A percentile compares a stretch with the other conserved stretches of the same genome.
Conservation (phyloP, 1,140 invertebrate genomes). For the honey bee (Apis mellifera) region Amel_HAv3.1 CM009941.2:1631001-1631500, state of each 20-base stretch:
- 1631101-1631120: no score
- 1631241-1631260: slow-evolving; percentile 29
- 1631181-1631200: slow-evolving; percentile 38
- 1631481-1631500: slow-evolving; percentile 66
- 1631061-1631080: no score
- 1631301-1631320: slow-evolving; percentile 45
- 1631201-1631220: slow-evolving; percentile 27
- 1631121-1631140: no score
- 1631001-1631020: neutral
- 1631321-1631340: slow-evolving; percentile 49
- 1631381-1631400: slow-evolving; percentile 59
- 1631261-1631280: slow-evolving; percentile 52
- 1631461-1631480: slow-evolving; percentile 47
- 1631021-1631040: no score
- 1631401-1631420: slow-evolving; percentile 45
- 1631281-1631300: neutral
- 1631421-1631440: slow-evolving; percentile 59
- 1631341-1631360: slow-evolving; percentile 71
- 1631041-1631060: no score
- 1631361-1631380: no score
- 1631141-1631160: neutral
- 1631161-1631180: slow-evolving; percentile 45
- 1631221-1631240: neutral
- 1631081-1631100: no score
- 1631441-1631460: slow-evolving; percentile 1